These are phyloP conservation scores for Alfaro cultratus DNA, from an alignment of 2,797 vertebrate species.

Conservation along the genomic window DNA sequence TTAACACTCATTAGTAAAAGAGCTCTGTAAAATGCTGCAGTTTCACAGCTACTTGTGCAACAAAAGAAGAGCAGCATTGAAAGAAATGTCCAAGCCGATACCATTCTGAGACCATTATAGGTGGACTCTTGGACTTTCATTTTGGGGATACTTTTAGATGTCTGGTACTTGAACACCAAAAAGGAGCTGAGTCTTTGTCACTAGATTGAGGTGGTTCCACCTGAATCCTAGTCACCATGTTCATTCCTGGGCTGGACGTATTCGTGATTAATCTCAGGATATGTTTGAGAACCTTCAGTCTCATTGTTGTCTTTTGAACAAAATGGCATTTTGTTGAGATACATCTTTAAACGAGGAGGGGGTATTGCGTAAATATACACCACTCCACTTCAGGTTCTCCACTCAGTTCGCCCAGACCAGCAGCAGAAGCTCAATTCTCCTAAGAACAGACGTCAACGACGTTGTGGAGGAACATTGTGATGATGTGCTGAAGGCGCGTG, in stretches of 20 bases:
- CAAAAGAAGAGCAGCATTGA: not conserved
- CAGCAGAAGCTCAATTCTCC: not conserved
- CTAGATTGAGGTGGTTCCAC: not conserved
- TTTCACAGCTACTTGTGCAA: constrained; percentile 10
- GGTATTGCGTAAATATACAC: too few relatives aligned
- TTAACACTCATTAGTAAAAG: constrained; percentile 5
- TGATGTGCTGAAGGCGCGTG: too few relatives aligned
- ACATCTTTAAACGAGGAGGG: not conserved
- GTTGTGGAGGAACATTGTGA: not conserved
- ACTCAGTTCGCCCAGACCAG: too few relatives aligned
- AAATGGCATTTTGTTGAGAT: not conserved
- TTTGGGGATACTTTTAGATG: not conserved
- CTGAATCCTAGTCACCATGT: not conserved
- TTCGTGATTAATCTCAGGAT: not conserved
- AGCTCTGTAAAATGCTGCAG: constrained; percentile 22
- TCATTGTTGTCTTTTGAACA: not conserved
- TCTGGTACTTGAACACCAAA: not conserved
- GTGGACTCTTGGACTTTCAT: not conserved
- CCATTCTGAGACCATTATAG: not conserved
- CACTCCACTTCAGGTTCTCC: too few relatives aligned
- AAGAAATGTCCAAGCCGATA: not conserved
- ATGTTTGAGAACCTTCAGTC: not conserved
- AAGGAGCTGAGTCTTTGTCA: not conserved
- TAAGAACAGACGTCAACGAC: too few relatives aligned
- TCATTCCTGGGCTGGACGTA: not conserved